Conservation (phyloP, 2,797 vertebrate genomes). For the Cossypha dichroa region DNA sequence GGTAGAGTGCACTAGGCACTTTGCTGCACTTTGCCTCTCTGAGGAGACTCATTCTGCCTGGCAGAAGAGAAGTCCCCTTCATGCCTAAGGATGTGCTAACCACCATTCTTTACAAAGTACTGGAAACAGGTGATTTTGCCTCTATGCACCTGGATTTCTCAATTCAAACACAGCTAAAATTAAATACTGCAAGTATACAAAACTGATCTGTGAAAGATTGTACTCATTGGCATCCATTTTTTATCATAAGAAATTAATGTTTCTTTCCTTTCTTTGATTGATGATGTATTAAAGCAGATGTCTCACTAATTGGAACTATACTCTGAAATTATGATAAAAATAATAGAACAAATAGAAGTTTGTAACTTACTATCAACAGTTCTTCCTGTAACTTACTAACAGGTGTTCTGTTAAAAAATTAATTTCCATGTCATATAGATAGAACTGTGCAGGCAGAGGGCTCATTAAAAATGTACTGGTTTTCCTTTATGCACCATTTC, state of each 20-base stretch:
- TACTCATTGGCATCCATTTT: background rate
- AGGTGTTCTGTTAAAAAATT: background rate
- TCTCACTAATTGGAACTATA: background rate
- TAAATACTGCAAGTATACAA: background rate
- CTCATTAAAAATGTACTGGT: background rate
- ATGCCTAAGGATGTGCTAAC: background rate
- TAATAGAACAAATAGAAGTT: no score
- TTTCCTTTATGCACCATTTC: background rate
- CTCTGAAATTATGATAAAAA: background rate
- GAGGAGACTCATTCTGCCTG: background rate
- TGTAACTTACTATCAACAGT: background rate
- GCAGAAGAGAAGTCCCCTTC: background rate
- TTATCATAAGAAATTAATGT: background rate
- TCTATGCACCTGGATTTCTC: background rate
- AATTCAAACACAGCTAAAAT: background rate
- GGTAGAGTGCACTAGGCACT: background rate
- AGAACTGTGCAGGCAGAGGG: background rate
- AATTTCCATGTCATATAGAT: accelerated
- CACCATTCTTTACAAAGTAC: background rate
- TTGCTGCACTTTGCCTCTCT: background rate
- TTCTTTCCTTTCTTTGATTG: background rate
- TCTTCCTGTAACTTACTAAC: background rate
- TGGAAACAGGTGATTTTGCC: background rate
- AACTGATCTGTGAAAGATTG: background rate
- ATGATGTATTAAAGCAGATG: background rate